Conservation (phyloP, 2,888 invertebrate species). For the Taenaris catops region DNA sequence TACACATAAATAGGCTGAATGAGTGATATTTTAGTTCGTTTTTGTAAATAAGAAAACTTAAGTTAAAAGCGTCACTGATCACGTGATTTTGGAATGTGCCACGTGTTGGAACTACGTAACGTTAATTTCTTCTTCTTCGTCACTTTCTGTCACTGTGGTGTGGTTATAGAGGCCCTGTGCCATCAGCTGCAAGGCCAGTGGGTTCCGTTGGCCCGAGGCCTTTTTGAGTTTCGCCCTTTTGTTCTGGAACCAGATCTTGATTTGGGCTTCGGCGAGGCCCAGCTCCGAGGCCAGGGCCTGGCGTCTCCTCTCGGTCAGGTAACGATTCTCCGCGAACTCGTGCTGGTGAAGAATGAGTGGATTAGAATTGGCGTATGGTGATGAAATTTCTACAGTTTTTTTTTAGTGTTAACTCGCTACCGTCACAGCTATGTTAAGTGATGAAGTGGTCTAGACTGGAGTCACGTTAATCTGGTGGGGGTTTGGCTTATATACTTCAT, state of each 20-base stretch:
- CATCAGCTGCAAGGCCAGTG: constrained; percentile 93
- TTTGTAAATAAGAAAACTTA: no score
- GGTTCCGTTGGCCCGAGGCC: constrained; percentile 90
- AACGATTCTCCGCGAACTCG: constrained; percentile 95
- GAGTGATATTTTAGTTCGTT: no score
- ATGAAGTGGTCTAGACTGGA: no score
- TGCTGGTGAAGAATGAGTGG: constrained; percentile 73
- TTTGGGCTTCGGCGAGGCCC: constrained; percentile 97
- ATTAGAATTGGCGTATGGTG: no score
- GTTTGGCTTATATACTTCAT: no score
- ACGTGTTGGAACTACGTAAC: constrained; percentile 7
- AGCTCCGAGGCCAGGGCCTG: constrained; percentile 95
- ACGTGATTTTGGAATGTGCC: no score
- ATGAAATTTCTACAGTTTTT: no score
- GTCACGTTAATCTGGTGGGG: no score
- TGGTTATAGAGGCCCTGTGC: constrained; percentile 97
- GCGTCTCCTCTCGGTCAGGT: constrained; percentile 94
- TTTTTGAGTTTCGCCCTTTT: constrained; percentile 98
- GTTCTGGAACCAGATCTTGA: constrained; percentile 98
- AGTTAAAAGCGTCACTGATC: no score
- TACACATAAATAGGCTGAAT: no score
- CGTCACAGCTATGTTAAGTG: no score
- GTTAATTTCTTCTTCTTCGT: constrained; percentile 55
- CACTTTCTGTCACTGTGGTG: constrained; percentile 42
- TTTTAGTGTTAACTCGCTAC: no score